Percentiles rank a stretch among this genome's conserved stretches.
Evolutionary conservation across 2,888 invertebrate species (phyloP).

Genomic region (Pristionchus fissidentatus): DNA sequence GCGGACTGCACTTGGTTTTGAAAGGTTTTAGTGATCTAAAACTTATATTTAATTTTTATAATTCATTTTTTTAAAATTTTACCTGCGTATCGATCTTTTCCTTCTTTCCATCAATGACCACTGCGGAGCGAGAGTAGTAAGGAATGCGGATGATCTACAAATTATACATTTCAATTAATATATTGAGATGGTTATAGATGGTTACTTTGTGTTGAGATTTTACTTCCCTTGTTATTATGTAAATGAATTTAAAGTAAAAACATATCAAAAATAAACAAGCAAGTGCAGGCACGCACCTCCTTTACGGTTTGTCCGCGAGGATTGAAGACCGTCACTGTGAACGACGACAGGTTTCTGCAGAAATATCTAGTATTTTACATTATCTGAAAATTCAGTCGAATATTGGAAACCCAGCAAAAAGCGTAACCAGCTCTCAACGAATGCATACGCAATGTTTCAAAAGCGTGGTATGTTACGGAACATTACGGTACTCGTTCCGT

Average conservation of each 20-base stretch:
- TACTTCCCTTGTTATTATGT: too few relatives aligned
- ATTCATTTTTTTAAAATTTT: neutral
- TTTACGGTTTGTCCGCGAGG: constrained; percentile 51
- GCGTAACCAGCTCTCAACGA: too few relatives aligned
- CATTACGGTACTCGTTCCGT: too few relatives aligned
- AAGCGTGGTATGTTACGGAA: too few relatives aligned
- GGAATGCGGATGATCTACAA: constrained; percentile 60
- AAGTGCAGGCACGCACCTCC: neutral
- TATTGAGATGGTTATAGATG: too few relatives aligned
- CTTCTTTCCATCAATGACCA: constrained; percentile 54
- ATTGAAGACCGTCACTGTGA: constrained; percentile 70
- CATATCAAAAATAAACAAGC: too few relatives aligned
- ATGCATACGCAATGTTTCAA: too few relatives aligned
- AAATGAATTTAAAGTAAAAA: too few relatives aligned
- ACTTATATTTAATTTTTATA: neutral
- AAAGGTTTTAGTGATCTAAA: constrained; percentile 62
- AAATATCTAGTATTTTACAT: neutral
- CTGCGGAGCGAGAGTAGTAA: constrained; percentile 55
- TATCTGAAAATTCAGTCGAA: neutral
- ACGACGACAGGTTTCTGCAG: constrained; percentile 53
- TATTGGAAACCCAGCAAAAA: too few relatives aligned
- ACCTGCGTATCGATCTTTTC: constrained; percentile 13
- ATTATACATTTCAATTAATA: neutral
- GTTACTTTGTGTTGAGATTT: too few relatives aligned
- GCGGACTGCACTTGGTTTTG: constrained; percentile 50